phyloP scores from a whole-genome alignment of 1,140 invertebrate species.

The Macrosteles quadrilineatus region DNA sequence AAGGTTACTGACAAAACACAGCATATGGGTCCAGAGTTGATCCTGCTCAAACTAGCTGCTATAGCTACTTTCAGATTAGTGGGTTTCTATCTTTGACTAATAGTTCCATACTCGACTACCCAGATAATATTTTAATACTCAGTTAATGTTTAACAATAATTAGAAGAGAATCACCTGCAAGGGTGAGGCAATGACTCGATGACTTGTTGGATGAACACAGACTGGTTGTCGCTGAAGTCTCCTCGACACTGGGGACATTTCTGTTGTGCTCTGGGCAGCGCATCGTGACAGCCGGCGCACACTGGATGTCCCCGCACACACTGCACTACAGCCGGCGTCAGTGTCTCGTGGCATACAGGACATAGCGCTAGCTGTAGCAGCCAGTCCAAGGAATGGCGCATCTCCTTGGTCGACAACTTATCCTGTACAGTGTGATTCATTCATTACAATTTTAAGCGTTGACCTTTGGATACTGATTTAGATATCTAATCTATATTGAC shows the following conservation, averaged over 20 bases:
- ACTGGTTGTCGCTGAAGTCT: background rate
- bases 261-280: background rate
- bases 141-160: too few species aligned
- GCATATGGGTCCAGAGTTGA: too few species aligned
- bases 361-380: background rate
- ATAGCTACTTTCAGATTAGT: too few species aligned
- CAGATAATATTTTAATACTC: too few species aligned
- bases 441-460: too few species aligned
- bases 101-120: too few species aligned
- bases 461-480: too few species aligned
- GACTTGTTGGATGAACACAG: conserved; percentile 2
- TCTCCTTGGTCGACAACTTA: background rate
- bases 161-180: conserved; percentile 22
- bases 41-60: too few species aligned
- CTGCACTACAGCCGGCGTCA: background rate
- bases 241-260: background rate
- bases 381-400: background rate
- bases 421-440: too few species aligned
- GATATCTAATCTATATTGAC: too few species aligned
- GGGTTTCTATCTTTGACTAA: too few species aligned
- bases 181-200: background rate
- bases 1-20: too few species aligned
- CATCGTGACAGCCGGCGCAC: background rate
- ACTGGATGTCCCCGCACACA: background rate
- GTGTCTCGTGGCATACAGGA: background rate